Evolutionary conservation across 2,888 invertebrate genomes (phyloP).

Genomic region (Hesperia comma): DNA sequence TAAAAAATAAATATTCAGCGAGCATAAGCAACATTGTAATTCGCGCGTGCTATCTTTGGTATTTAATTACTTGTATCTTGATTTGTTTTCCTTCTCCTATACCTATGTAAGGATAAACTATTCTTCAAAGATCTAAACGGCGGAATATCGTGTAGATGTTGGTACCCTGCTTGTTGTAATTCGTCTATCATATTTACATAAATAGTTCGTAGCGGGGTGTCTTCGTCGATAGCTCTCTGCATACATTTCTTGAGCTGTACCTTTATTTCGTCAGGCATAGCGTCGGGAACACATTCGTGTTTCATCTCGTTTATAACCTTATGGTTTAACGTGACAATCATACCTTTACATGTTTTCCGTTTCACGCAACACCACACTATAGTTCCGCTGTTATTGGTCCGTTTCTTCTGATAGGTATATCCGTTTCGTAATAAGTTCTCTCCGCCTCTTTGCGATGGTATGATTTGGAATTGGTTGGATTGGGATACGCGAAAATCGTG

Average conservation of each 20-base stretch:
- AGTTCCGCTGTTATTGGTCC: slow-evolving; percentile 3
- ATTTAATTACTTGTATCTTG: too few relatives aligned
- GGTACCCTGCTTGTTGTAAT: background rate
- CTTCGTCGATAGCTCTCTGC: slow-evolving; percentile 2
- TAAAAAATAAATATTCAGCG: too few relatives aligned
- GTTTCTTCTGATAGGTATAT: slow-evolving; percentile 11
- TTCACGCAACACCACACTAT: slow-evolving; percentile 7
- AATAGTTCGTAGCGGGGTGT: background rate
- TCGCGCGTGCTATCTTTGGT: too few relatives aligned
- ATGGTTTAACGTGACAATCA: background rate
- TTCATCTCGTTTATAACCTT: slow-evolving; percentile 1
- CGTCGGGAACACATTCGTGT: background rate
- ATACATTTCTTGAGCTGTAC: slow-evolving; percentile 14
- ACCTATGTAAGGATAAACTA: slow-evolving; percentile 6
- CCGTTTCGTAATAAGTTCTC: slow-evolving; percentile 8
- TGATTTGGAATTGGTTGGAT: background rate
- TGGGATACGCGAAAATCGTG: too few relatives aligned
- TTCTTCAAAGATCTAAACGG: slow-evolving; percentile 5
- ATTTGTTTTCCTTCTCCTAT: background rate
- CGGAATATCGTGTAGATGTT: background rate
- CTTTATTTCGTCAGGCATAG: background rate
- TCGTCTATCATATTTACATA: slow-evolving; percentile 7
- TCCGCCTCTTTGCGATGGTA: slow-evolving; percentile 3
- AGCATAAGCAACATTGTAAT: too few relatives aligned
- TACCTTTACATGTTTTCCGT: slow-evolving; percentile 2